phyloP scores from a whole-genome alignment of 2,797 vertebrate genomes.

The Antennarius maculatus region DNA sequence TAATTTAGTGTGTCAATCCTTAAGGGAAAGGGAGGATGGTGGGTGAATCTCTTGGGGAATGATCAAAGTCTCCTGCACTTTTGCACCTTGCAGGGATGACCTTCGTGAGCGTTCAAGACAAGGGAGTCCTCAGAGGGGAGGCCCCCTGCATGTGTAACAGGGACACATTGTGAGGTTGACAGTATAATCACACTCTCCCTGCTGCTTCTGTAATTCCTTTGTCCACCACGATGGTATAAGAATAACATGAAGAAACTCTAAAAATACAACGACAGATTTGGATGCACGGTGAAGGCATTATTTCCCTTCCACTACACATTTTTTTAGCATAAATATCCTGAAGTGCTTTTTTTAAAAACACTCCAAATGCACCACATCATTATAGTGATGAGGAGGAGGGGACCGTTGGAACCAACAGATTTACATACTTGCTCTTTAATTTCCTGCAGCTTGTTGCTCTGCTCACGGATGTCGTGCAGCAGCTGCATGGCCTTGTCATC shows the following conservation, averaged over 20 bases:
- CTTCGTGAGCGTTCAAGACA: constrained; percentile 54
- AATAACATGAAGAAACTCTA: neutral
- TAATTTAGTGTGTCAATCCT: constrained; percentile 10
- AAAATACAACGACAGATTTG: neutral
- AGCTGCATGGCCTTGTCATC: constrained; percentile 99
- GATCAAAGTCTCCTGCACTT: constrained; percentile 41
- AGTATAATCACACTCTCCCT: constrained; percentile 17
- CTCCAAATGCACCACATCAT: constrained; percentile 37
- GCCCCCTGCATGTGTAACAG: constrained; percentile 45
- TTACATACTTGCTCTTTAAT: constrained; percentile 97
- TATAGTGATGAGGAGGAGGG: constrained; percentile 31
- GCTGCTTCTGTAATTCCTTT: constrained; percentile 14
- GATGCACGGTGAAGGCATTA: neutral
- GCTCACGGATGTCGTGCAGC: constrained; percentile 97
- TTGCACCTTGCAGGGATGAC: constrained; percentile 54
- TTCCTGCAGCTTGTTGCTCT: constrained; percentile 99
- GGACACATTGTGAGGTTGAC: constrained; percentile 8
- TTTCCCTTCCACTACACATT: neutral
- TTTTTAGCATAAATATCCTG: constrained; percentile 27
- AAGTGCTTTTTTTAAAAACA: constrained; percentile 28
- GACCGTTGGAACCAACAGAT: constrained; percentile 26
- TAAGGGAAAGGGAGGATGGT: neutral
- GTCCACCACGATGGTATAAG: constrained; percentile 11
- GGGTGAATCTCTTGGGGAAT: constrained; percentile 27
- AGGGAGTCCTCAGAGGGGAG: constrained; percentile 59